Base-by-base conservation (phyloP, 2,797 vertebrate genomes). In the Sphenopsis melanotis region DNA sequence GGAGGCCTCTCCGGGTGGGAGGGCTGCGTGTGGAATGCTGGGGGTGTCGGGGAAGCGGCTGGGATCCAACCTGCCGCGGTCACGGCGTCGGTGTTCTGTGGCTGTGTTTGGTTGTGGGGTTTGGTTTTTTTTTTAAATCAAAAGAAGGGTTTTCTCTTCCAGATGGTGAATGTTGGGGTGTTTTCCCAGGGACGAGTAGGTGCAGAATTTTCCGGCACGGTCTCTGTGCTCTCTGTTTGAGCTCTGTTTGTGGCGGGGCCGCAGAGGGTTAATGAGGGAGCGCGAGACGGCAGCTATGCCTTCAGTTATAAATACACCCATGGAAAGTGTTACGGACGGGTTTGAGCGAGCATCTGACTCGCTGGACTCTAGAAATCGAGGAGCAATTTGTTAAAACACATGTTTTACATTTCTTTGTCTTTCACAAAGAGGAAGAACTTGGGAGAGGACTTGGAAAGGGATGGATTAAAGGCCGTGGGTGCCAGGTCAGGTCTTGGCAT, bases 251-350 rank as follows among this genome's bases (percentile, higher is more conserved):
- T 72, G 42, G 55, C 11, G 8, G 76, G 84, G 83, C 70, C 68
- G 44, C 37, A 49, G 94, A 90, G 92, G 93, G 93, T 96, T 96
- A 96, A 95, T 5, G 66, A 23, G 11, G 1, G 56, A 92, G 81
- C 2, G 2, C 11, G 49, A 79, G 88, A 63, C 0, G 1, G 66
- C 63, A 5, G 87, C 87, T 53, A 53, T 93, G 87, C 50, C 42
- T 93, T 91, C 24, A 3, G 91, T 96, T 94, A 95, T 89, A 95
- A 97, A 95, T 93, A 92, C 71, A 91, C 69, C 71, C 68, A 39
- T 61, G 92, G 88, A 95, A 93, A 95, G 93, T 46, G 72, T 94
- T 96, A 75, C 32, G 9, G 92, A 7, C 0, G 0, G 76, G 59
- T 93, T 85, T 81, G 60, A 93, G 85, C 0, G 0, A 95, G 65